Evolutionary conservation across 2,888 invertebrate genomes (phyloP), one percentile per base, ranked within the genome.

Genomic region (Rhingia rostrata): DNA sequence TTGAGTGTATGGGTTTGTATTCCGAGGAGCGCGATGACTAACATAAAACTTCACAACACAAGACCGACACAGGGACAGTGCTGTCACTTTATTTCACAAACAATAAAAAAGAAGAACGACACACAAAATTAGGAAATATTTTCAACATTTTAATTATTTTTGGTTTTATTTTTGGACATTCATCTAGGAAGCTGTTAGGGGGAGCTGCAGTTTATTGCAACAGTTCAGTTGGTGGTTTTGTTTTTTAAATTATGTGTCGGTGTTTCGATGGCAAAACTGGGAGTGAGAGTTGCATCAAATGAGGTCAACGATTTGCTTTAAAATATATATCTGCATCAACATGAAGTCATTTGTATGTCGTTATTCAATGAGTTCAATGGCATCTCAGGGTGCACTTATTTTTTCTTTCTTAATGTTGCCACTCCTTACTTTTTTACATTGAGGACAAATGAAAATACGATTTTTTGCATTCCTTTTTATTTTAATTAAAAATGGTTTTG

Each of bases 1-100:
- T 69, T 47, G 22, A 14, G 9, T 63, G 61, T 78, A 39, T 41
- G 43, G n/a, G 30, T 30, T 33, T 49, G 47, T 47, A 35, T 37
- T 30, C 10, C 39, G 69, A 54, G 77, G 61, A 69, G 45, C 14
- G 61, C 49, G 69, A 78, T 78, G 77, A 69, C 69, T 78, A 69
- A 69, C 51, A 47, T 6, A 12, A 45, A 43, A 33, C 30, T 49
- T 12, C 12, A 12, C 49, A 60, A 32, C 33, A 43, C 7, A 45
- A 33, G 30, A 39, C 39, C 32, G 32, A 51, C 39, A 37, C 35
- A 32, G 39, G 39, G 56, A 56, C 30, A 56, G 56, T 32, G 39
- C 33, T 56, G 56, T 56, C 53, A 53, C 35, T 53, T 56, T 56
- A 39, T 22, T 5, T 45, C 45, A 12, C 45, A 9, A 12, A 12